Conservation (phyloP, 1,140 invertebrate genomes). For the Megathymus violae region DNA sequence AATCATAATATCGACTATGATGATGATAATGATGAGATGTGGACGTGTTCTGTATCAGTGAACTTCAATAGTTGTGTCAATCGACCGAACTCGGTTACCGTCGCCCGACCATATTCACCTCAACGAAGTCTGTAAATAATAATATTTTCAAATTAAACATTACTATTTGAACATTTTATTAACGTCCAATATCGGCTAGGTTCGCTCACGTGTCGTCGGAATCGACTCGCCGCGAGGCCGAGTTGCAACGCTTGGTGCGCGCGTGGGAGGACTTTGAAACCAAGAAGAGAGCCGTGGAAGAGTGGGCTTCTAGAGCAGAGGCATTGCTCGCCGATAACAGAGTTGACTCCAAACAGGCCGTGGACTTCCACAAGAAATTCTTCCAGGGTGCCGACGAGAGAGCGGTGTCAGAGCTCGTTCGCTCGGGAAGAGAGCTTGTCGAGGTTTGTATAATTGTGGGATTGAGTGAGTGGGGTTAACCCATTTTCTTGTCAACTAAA, state of each 20-base stretch:
- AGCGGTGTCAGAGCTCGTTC: conserved; percentile 91
- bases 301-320: conserved; percentile 94
- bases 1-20: no score
- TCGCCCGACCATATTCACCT: no score
- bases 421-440: conserved; percentile 91
- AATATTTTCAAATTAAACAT: no score
- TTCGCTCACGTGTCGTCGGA: conserved; percentile 90
- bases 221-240: conserved; percentile 91
- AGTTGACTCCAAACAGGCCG: conserved; percentile 91
- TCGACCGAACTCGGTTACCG: no score
- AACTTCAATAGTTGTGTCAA: no score
- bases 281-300: conserved; percentile 90
- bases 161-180: no score
- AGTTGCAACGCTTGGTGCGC: conserved; percentile 90
- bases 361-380: conserved; percentile 92
- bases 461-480: no score
- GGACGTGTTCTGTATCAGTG: no score
- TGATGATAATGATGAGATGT: no score
- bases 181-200: conserved; percentile 62
- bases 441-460: conserved; percentile 68
- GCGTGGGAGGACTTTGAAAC: conserved; percentile 94
- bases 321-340: conserved; percentile 91
- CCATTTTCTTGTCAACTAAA: no score
- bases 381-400: conserved; percentile 93
- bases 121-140: no score